phyloP scores from a whole-genome alignment of 2,888 invertebrate species.

The Dione vanillae region DNA sequence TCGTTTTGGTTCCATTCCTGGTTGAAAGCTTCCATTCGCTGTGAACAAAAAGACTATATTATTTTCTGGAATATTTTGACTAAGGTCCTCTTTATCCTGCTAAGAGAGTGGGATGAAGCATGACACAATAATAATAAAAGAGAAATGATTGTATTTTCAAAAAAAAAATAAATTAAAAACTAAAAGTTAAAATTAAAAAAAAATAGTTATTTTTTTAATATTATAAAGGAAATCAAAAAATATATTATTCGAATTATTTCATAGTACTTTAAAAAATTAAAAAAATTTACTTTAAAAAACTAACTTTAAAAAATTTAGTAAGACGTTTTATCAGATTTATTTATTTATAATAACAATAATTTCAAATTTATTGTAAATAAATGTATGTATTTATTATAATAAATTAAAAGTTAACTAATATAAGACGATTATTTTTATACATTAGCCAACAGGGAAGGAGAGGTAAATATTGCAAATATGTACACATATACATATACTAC shows the following conservation, averaged over 20 bases:
- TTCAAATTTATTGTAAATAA: not conserved
- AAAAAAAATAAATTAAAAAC: no score
- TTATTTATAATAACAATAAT: not conserved
- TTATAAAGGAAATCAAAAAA: no score
- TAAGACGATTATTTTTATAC: constrained; percentile 6
- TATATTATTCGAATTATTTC: no score
- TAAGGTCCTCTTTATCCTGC: no score
- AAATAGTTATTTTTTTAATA: no score
- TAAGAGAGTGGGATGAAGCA: no score
- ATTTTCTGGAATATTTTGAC: not conserved
- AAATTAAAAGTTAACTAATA: not conserved
- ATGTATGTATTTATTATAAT: not conserved
- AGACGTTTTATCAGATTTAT: not conserved
- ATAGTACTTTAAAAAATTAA: no score
- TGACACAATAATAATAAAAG: no score
- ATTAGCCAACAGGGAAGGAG: constrained; percentile 18
- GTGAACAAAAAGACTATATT: constrained; percentile 71
- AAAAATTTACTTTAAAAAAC: no score
- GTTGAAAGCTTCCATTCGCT: constrained; percentile 95
- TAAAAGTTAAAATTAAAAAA: no score
- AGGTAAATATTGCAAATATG: constrained; percentile 23
- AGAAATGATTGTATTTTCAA: no score
- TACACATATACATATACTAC: constrained; percentile 13
- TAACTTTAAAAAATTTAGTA: no score
- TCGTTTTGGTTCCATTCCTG: constrained; percentile 97